Conservation (phyloP, 1,140 invertebrate genomes). For the Sweltsa coloradensis region DNA sequence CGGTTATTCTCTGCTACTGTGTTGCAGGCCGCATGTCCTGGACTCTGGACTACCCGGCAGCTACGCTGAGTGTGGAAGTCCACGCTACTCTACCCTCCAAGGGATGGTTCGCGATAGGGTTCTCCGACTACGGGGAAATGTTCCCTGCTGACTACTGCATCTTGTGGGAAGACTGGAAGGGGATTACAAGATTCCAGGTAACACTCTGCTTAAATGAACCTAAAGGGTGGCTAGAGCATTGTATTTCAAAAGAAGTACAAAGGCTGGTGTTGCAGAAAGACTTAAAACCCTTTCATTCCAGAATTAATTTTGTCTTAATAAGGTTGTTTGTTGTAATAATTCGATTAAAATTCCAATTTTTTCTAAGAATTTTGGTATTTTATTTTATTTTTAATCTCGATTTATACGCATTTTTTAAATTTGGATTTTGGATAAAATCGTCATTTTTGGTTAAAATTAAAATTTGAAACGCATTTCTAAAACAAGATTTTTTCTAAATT, state of each 20-base stretch:
- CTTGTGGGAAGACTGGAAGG: conserved; percentile 58
- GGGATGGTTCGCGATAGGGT: conserved; percentile 77
- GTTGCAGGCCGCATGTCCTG: too few species aligned
- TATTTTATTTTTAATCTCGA: too few species aligned
- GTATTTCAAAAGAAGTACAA: not conserved
- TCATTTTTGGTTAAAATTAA: too few species aligned
- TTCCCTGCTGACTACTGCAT: conserved; percentile 75
- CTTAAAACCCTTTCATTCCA: not conserved
- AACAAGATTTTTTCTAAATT: too few species aligned
- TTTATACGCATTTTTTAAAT: too few species aligned
- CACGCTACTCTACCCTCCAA: conserved; percentile 30
- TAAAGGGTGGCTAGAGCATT: not conserved
- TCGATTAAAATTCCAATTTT: not conserved
- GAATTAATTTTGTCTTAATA: not conserved
- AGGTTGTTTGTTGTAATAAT: not conserved
- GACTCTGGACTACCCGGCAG: not conserved
- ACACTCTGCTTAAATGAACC: conserved; percentile 14
- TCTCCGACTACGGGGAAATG: conserved; percentile 75
- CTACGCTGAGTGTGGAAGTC: conserved; percentile 28
- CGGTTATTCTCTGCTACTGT: too few species aligned
- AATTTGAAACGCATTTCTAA: too few species aligned
- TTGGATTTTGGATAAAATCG: too few species aligned
- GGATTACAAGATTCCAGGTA: conserved; percentile 53
- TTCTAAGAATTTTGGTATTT: not conserved
- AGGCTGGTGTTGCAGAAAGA: not conserved